Evolutionary conservation across 1,140 invertebrate species (phyloP), one percentile per base, ranked within the genome.

Genomic region (Drosophila biarmipes): DNA sequence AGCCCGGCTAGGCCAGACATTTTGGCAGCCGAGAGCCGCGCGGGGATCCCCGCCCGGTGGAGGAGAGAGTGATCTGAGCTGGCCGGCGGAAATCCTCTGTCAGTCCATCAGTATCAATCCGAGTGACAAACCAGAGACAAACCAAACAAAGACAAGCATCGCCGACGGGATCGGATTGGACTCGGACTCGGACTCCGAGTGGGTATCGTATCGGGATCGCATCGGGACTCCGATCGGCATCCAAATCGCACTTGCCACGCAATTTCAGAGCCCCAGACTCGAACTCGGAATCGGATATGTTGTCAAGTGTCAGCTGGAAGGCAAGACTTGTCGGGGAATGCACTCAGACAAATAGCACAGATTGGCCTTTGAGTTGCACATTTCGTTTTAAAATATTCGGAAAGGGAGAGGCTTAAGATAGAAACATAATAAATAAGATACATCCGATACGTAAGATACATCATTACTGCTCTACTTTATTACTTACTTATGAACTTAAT

Each of bases 1-100:
- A 90, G 76, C 75, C 21, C n/a, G 46, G 5, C 42, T 46, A 43
- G 48, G 51, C 80, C 68, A 89, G 84, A 89, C 84, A 89, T 84
- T 77, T 90, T 89, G 84, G 84, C 84, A 80, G 64, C 67, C 37
- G 34, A 38, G 19, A 45, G 46, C 17, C 35, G 10, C 21, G 43
- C 21, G 10, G 38, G 46, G 57, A 38, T 35, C 63, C 66, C 71
- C 35, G 11, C 19, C 27, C 14, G 11, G 38, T 19, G 17, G 46
- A 10, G 46, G 49, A 45, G 63, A 59, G 55, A 77, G 62, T 57
- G 61, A 53, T 80, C 66, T 68, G 66, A 68, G 61, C 58, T 71
- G 82, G 74, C 78, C 74, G 84, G 78, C 82, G 82, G 82, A 86
- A 87, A 82, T 82, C 55, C 82, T 78, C 61, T 86, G 82, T 87